phyloP scores from a whole-genome alignment of 2,113 vertebrate species.

The Laterallus jamaicensis region DNA sequence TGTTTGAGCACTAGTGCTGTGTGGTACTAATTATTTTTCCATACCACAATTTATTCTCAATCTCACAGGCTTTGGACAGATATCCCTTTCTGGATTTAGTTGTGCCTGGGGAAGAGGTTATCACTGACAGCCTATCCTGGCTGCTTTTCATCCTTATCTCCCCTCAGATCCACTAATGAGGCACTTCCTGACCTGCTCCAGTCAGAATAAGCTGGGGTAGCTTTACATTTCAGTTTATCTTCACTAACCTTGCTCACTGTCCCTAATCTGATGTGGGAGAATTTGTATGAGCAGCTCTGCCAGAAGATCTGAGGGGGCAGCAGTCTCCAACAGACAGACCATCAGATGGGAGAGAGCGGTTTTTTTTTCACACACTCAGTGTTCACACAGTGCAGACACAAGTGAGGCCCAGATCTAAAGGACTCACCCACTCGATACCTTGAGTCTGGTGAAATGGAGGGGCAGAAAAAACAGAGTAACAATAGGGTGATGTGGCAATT shows the following conservation, averaged over 20 bases:
- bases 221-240: background rate
- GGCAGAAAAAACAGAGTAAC: background rate
- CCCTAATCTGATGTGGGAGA: background rate
- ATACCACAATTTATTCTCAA: background rate
- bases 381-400: background rate
- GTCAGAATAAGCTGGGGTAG: background rate
- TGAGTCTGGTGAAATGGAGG: background rate
- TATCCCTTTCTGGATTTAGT: background rate
- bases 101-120: background rate
- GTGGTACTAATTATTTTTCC: conserved; percentile 27
- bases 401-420: background rate
- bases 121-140: background rate
- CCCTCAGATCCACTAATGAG: conserved; percentile 3
- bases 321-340: background rate
- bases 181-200: background rate
- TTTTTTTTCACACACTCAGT: background rate
- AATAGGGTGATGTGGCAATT: background rate
- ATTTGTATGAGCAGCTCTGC: conserved; percentile 13
- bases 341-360: background rate
- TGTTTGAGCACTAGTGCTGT: background rate
- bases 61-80: background rate
- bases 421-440: background rate
- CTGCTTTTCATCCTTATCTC: conserved; percentile 16
- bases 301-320: background rate
- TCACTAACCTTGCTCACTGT: background rate